Evolutionary conservation across 2,113 vertebrate species (phyloP).

Genomic region (Nothoprocta perdicaria): DNA sequence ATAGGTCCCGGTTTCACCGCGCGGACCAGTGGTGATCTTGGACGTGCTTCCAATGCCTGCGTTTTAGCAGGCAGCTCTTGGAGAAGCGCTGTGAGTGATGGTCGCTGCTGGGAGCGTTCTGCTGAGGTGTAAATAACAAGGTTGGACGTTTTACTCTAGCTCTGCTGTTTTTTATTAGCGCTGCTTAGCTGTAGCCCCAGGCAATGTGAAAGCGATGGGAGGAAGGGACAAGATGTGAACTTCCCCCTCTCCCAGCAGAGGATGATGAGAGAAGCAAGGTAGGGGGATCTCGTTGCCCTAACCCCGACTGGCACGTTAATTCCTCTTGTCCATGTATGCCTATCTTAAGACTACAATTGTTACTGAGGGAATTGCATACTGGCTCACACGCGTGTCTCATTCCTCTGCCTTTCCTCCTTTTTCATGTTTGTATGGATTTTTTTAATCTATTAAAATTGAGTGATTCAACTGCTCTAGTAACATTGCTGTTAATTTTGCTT

Average conservation of each 20-base stretch:
- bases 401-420: neutral
- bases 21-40: accelerated
- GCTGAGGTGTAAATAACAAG: slow-evolving; percentile 64
- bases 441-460: neutral
- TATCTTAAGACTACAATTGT: neutral
- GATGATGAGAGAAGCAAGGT: neutral
- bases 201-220: slow-evolving; percentile 13
- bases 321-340: neutral
- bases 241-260: neutral
- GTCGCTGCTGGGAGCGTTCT: slow-evolving; percentile 12
- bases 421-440: neutral
- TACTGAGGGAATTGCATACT: neutral
- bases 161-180: slow-evolving; percentile 55
- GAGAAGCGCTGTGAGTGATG: neutral
- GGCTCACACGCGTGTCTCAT: neutral
- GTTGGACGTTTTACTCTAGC: slow-evolving; percentile 40
- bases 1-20: accelerated
- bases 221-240: slow-evolving; percentile 26
- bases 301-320: neutral
- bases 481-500: neutral
- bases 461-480: neutral
- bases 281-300: slow-evolving; percentile 12
- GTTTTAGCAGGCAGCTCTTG: neutral
- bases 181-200: neutral
- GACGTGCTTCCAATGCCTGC: neutral